A percentile compares a stretch with the other conserved stretches of the same genome.
These are phyloP conservation scores for Noctua janthe DNA, from an alignment of 2,888 invertebrate species.

Conservation along the genomic window DNA sequence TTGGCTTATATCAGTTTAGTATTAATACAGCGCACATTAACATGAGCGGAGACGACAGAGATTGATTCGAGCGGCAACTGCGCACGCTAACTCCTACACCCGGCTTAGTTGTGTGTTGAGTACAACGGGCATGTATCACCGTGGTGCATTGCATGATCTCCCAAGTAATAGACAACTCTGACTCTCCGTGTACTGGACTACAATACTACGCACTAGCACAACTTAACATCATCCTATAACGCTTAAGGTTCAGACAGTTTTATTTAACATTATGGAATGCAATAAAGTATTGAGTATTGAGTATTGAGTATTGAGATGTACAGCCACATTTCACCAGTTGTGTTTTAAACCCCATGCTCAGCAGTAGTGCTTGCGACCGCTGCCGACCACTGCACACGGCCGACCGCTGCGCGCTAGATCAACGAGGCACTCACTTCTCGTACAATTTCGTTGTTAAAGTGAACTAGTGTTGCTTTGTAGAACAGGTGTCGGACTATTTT, in stretches of 20 bases:
- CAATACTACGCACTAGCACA: background rate
- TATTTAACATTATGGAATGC: too few relatives aligned
- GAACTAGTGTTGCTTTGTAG: background rate
- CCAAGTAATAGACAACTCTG: background rate
- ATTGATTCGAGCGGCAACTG: conserved; percentile 20
- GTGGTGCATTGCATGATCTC: background rate
- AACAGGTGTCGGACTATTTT: background rate
- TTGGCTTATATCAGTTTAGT: background rate
- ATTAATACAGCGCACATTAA: background rate
- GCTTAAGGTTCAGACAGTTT: background rate
- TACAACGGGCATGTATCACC: background rate
- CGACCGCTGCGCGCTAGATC: background rate
- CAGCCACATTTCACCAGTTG: background rate
- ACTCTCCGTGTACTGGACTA: background rate
- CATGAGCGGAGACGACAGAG: conserved; percentile 24
- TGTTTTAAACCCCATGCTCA: background rate
- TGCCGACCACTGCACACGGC: background rate
- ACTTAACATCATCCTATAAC: background rate
- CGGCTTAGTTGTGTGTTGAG: background rate
- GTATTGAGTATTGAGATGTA: too few relatives aligned
- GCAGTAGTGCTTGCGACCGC: background rate
- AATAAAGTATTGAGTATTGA: too few relatives aligned
- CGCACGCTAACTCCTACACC: conserved; percentile 1
- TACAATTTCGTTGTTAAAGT: background rate
- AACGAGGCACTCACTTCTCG: background rate